Conservation (phyloP, 2,797 vertebrate species). For the Ciconia nigra region DNA sequence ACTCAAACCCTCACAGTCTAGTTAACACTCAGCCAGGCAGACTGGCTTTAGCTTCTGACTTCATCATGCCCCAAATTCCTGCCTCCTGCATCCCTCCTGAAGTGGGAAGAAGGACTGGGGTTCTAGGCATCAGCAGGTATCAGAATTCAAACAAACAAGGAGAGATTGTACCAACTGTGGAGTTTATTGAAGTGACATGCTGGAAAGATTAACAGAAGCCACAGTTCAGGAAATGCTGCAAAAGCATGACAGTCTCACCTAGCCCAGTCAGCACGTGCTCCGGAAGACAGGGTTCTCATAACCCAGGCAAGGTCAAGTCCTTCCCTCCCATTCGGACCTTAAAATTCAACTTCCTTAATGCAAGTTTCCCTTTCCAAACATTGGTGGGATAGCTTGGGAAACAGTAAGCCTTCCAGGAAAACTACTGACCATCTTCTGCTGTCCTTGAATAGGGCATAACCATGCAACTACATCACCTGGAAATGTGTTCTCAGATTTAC, state of each 20-base stretch:
- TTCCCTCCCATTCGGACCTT: not conserved
- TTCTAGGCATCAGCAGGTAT: not conserved
- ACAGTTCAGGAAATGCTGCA: not conserved
- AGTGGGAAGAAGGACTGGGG: not conserved
- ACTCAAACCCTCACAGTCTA: not conserved
- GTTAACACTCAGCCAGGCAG: not conserved
- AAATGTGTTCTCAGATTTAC: not conserved
- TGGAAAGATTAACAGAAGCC: not conserved
- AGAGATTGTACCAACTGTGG: not conserved
- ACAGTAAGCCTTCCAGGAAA: not conserved
- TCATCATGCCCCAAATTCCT: not conserved
- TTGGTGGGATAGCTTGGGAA: not conserved
- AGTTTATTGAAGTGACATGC: not conserved
- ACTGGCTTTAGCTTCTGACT: not conserved
- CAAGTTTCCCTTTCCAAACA: not conserved
- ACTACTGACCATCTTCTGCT: not conserved
- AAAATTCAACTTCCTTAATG: not conserved
- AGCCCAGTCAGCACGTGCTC: not conserved
- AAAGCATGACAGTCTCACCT: not conserved
- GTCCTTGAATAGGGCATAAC: not conserved
- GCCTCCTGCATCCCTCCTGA: not conserved
- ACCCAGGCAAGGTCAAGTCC: not conserved
- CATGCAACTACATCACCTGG: not conserved
- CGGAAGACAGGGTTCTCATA: not conserved
- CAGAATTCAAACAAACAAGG: not conserved